Conservation (phyloP, 2,797 vertebrate genomes). For the Sebastes kiyomatsui region DNA sequence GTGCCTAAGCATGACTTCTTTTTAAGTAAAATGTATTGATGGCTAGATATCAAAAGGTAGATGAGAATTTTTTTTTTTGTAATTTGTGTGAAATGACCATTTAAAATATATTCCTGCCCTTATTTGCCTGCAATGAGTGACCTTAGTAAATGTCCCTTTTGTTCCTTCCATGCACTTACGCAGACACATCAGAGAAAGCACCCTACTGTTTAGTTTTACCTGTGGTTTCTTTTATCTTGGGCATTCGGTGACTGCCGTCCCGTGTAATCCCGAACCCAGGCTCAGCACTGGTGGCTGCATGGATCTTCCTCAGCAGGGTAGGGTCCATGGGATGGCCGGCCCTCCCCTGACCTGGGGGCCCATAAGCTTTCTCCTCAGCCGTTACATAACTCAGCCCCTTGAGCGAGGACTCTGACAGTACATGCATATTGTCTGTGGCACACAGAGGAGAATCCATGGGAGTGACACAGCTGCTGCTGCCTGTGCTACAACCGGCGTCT, state of each 20-base stretch:
- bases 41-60: neutral
- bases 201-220: slow-evolving; percentile 88
- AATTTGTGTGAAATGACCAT: neutral
- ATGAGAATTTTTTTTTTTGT: neutral
- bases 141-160: neutral
- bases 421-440: slow-evolving; percentile 86
- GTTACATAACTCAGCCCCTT: slow-evolving; percentile 86
- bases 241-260: slow-evolving; percentile 91
- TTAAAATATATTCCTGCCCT: neutral
- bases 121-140: neutral
- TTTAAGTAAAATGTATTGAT: neutral
- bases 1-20: neutral
- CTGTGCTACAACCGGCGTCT: slow-evolving; percentile 94
- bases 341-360: slow-evolving; percentile 82
- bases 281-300: slow-evolving; percentile 88
- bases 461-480: slow-evolving; percentile 91
- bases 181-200: slow-evolving; percentile 11
- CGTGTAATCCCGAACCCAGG: slow-evolving; percentile 87
- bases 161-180: slow-evolving; percentile 5
- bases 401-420: slow-evolving; percentile 86
- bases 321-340: slow-evolving; percentile 86
- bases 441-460: slow-evolving; percentile 95
- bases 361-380: slow-evolving; percentile 87
- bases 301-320: slow-evolving; percentile 89
- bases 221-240: slow-evolving; percentile 99